These are phyloP conservation scores for Poecilia gillii DNA, from an alignment of 2,797 vertebrate species.

Conservation along the genomic window DNA sequence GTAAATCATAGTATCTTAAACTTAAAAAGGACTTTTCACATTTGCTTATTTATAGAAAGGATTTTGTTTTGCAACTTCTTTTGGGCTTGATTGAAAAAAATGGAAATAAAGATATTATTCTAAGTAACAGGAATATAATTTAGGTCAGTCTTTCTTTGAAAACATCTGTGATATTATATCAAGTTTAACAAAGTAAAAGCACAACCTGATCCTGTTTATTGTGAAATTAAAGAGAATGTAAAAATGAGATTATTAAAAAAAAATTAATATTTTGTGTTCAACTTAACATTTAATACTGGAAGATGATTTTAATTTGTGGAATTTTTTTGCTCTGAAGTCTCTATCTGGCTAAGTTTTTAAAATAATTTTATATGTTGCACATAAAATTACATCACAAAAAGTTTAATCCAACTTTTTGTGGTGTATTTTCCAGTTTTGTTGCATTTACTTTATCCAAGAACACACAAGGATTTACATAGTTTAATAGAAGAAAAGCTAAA, in stretches of 20 bases:
- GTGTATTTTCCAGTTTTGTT: not conserved
- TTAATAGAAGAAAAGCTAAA: not conserved
- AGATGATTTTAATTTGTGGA: not conserved
- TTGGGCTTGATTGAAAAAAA: too few species aligned
- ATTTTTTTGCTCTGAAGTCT: not conserved
- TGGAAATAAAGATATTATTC: too few species aligned
- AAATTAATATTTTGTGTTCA: too few species aligned
- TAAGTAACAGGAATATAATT: not conserved
- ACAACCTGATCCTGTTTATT: too few species aligned
- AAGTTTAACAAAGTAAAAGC: too few species aligned
- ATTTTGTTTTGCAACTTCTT: not conserved
- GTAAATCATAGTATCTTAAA: not conserved
- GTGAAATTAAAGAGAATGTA: not conserved
- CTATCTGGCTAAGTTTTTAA: too few species aligned
- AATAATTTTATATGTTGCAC: not conserved
- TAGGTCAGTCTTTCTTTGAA: not conserved
- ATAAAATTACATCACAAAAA: too few species aligned
- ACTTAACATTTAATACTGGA: not conserved
- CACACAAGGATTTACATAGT: not conserved
- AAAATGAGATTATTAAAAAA: too few species aligned
- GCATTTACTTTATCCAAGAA: not conserved
- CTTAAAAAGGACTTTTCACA: not conserved
- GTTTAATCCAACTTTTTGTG: not conserved
- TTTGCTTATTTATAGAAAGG: not conserved
- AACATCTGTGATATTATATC: not conserved